Base-by-base conservation (phyloP, 2,888 invertebrate genomes). In the Phengaris arion region DNA sequence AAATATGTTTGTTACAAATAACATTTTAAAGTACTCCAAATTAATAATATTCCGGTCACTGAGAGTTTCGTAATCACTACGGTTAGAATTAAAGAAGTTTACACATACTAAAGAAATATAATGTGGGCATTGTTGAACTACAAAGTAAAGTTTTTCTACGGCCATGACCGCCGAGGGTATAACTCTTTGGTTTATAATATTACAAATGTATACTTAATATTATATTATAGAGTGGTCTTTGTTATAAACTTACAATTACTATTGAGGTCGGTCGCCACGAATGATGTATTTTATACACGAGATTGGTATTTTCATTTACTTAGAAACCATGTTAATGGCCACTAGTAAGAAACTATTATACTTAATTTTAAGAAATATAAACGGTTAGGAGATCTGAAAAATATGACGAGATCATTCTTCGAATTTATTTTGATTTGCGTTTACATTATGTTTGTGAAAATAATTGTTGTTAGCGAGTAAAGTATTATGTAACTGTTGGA, bases 241-340 rank as follows among this genome's bases (percentile, higher is more conserved):
- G 45, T 64, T 64, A 12, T 64, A 6, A 45, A 35, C 9, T 35
- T 64, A 64, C 57, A 64, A 35, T 12, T 35, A 64, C 12, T 54
- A 72, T 54, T 54, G 54, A 72, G 72, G 72, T 54, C 51, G 52
- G 52, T 22, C 15, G 51, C 48, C 12, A 35, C 22, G 15, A 70
- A 51, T 70, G 70, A 51, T 15, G 52, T 22, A 70, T 48, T 48
- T 48, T 7, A 52, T 51, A 70, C 70, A 70, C 70, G 70, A 51
- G 70, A 70, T 69, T 9, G 15, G 15, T 51, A 52, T 6, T 51
- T 46, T 51, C 22, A 48, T 51, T 52, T 72, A 54, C 72, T 54
- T 6, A 70, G 54, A 72, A 72, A 54, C 72, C 45, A 70, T 70
- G 70, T 72, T 72, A 72, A 72, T 72, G 15, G 0, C 35, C 45